Evolutionary conservation across 2,797 vertebrate genomes (phyloP).

Genomic region (Malacoctenus gilli): DNA sequence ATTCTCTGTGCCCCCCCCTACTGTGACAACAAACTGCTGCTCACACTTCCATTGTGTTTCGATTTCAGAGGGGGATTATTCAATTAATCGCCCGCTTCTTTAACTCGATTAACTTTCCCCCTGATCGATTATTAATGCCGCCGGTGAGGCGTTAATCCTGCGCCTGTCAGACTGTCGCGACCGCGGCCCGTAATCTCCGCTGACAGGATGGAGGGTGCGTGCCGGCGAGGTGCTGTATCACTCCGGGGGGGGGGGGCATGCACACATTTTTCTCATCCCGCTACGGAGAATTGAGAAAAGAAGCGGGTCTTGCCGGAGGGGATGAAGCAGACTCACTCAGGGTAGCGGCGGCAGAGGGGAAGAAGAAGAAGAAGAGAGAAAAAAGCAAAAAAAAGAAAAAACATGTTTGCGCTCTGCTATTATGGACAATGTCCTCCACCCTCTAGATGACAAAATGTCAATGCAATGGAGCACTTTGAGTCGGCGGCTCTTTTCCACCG

Average conservation of each 20-base stretch:
- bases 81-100: slow-evolving; percentile 12
- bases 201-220: slow-evolving; percentile 43
- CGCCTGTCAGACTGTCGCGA: slow-evolving; percentile 22
- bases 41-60: background rate
- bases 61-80: slow-evolving; percentile 21
- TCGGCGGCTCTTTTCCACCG: slow-evolving; percentile 56
- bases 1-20: too few relatives aligned
- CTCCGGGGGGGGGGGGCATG: slow-evolving; percentile 46
- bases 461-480: slow-evolving; percentile 54
- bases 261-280: slow-evolving; percentile 42
- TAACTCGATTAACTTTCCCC: slow-evolving; percentile 29
- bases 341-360: slow-evolving; percentile 49
- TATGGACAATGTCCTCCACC: slow-evolving; percentile 65
- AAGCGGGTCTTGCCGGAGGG: slow-evolving; percentile 35
- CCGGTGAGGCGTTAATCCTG: slow-evolving; percentile 38
- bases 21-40: background rate
- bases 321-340: slow-evolving; percentile 44
- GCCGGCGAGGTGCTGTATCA: slow-evolving; percentile 26
- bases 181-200: slow-evolving; percentile 39
- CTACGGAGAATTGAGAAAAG: slow-evolving; percentile 48
- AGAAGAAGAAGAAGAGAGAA: too few relatives aligned
- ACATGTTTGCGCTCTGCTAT: slow-evolving; percentile 62
- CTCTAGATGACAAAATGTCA: slow-evolving; percentile 71
- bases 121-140: slow-evolving; percentile 28
- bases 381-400: too few relatives aligned